Percentiles rank a stretch among this genome's conserved stretches.
Evolutionary conservation across 1,140 invertebrate species (phyloP).

Genomic region (Oscheius sp.): DNA sequence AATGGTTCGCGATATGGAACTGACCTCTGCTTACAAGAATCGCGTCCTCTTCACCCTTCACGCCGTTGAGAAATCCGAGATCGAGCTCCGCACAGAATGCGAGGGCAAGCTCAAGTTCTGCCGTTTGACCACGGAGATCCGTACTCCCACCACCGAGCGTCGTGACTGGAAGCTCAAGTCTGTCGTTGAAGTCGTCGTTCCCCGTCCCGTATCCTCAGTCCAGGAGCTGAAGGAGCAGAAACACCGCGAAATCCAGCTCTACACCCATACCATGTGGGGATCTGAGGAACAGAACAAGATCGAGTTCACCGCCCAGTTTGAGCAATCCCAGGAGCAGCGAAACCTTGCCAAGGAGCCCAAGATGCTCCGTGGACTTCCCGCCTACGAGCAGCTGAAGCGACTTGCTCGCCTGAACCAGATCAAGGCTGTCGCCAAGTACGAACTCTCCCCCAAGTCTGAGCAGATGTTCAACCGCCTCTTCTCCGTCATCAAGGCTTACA

Average conservation of each 20-base stretch:
- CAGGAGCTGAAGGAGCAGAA: constrained; percentile 23
- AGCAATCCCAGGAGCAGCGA: constrained; percentile 30
- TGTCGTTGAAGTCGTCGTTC: constrained; percentile 7
- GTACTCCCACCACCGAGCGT: neutral
- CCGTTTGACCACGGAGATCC: constrained; percentile 8
- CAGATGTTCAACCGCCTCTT: constrained; percentile 3
- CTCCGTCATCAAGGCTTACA: constrained; percentile 34
- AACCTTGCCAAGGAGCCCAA: constrained; percentile 13
- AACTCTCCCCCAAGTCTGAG: constrained; percentile 25
- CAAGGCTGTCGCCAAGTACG: constrained; percentile 25
- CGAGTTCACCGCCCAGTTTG: constrained; percentile 19
- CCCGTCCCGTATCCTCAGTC: constrained; percentile 2
- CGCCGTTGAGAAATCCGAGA: constrained; percentile 6
- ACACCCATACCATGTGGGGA: constrained; percentile 33
- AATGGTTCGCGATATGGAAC: constrained; percentile 15
- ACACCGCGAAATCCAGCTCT: constrained; percentile 26
- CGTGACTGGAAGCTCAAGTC: constrained; percentile 33
- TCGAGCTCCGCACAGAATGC: constrained; percentile 23
- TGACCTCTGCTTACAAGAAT: constrained; percentile 18
- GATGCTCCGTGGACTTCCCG: constrained; percentile 6
- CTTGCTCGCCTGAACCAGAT: constrained; percentile 29
- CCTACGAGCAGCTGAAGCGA: constrained; percentile 13
- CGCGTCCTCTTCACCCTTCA: constrained; percentile 2
- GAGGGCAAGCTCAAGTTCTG: constrained; percentile 21
- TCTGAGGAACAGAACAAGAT: constrained; percentile 24